Evolutionary conservation across 92 coral and sea anemone species (phyloP), one percentile per base, ranked within the genome.

Genomic region (Muricea muricata): DNA sequence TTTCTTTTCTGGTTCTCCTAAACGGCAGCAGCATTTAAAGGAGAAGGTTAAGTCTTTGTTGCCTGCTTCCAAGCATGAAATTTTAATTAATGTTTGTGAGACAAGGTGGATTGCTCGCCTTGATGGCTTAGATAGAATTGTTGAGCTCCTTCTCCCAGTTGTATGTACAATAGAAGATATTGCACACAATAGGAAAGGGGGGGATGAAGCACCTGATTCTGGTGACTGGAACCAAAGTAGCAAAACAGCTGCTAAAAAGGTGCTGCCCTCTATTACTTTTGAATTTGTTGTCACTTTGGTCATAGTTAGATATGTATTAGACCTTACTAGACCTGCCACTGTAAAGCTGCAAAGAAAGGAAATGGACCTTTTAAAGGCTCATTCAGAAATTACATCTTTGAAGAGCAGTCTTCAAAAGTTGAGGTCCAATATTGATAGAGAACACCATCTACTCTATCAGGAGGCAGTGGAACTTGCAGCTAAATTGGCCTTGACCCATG

Each of bases 121-220:
- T 39, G 81, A 88, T 84, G 85, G 87, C 61, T 85, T 86, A 82
- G 83, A 73, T 83, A 82, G 80, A 74, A 75, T 87, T 20, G 88
- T 86, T 50, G 93, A 90, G 82, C 80, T 90, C 65, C 79, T 90
- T 47, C 79, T 60, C 57, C 93, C 93, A 61, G 91, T 87, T 14
- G 87, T 84, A 56, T 75, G 83, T 73, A 71, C 93, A 34, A 69
- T 90, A 35, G 88, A 90, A 74, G 93, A 90, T 76, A 90, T 90
- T 81, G 80, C 83, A 50, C 37, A 79, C 65, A 90, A 90, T 84
- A 68, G 73, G 65, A 69, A 86, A 65, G 56, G 56, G 56, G 56
- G 56, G 56, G 70, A 63, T 15, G 70, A 31, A 25, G 54, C 66
- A 57, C 56, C 68, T 68, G 54, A 63, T 56, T n/a, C 61, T 79